Evolutionary conservation across 2,888 invertebrate species (phyloP), one percentile per base, ranked within the genome.

Genomic region (Drosophila macrospina): DNA sequence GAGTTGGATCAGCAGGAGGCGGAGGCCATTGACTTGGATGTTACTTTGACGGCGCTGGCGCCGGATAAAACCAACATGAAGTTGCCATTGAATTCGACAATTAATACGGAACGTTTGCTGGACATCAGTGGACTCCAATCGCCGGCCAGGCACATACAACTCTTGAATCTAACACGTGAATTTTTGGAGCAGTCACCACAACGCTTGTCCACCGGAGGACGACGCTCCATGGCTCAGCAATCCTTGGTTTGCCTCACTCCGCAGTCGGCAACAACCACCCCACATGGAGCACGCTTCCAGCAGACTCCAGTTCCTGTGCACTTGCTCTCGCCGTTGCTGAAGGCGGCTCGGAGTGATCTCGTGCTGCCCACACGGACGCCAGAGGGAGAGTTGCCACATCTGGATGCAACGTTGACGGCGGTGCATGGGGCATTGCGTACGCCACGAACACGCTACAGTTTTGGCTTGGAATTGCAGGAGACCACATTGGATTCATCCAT

Each of bases 401-500:
- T 82, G 89, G 91, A 91, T 36, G 55, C 34, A 5, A 79, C 72
- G 0, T 5, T 82, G 51, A 66, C 60, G n/a, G 50, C 61, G 1
- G 16, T 65, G 8, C 57, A 54, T 10, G 10, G 45, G 10, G 42
- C 44, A 1, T 20, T 51, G 34, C 42, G 56, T 24, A 13, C 39
- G 10, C 59, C 57, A 8, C 47, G 82, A 0, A 79, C 89, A 2
- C 82, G 92, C 8, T 91, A 90, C 59, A 92, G 92, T 8, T 92
- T 92, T 61, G 92, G 92, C 1, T 66, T 92, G 20, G 92, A 92
- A 45, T 69, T 92, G 54, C 91, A 90, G 0, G 92, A 92, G 15
- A 90, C 90, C 4, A 91, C 91, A 0, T 63, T 92, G 20, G 92
- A 92, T 51, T 90, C 91, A 16, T 92, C 92, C 2, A 91, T 92